phyloP scores from a whole-genome alignment of 2,888 invertebrate species.

The Drosophila seclusa region DNA sequence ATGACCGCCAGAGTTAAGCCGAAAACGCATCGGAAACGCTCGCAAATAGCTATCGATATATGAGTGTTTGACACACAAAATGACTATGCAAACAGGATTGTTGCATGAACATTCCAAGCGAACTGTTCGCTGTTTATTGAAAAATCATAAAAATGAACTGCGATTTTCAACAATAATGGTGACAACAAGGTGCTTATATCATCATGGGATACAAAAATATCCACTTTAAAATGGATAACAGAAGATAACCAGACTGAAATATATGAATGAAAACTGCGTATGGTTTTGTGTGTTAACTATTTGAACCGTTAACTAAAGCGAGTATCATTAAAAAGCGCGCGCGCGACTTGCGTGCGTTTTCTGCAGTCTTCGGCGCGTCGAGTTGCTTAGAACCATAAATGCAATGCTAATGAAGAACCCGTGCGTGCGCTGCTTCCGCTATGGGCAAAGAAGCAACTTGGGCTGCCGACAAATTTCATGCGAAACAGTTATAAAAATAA shows the following conservation, averaged over 20 bases:
- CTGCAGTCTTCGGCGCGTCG: conserved; percentile 3
- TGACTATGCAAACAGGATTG: neutral
- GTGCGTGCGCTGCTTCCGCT: conserved; percentile 68
- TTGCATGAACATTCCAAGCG: neutral
- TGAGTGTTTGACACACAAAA: conserved; percentile 17
- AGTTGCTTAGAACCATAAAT: conserved; percentile 43
- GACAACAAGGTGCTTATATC: neutral
- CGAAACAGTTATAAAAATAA: conserved; percentile 72
- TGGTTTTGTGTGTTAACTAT: conserved; percentile 13
- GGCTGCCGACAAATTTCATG: conserved; percentile 56
- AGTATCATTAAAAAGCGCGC: neutral
- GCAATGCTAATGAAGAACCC: conserved; percentile 49
- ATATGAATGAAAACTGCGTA: neutral
- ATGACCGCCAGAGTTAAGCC: conserved; percentile 5
- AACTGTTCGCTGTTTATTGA: neutral
- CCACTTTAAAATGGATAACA: neutral
- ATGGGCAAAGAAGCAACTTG: conserved; percentile 30
- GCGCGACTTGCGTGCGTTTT: conserved; percentile 22
- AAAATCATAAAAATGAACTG: neutral
- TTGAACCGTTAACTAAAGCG: conserved; percentile 14
- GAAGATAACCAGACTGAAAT: neutral
- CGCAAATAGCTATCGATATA: conserved; percentile 26
- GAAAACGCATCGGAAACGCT: conserved; percentile 14
- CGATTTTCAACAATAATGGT: neutral
- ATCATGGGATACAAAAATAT: neutral